Conservation (phyloP, 2,797 vertebrate species). For the Tenualosa thibaudeaui region DNA sequence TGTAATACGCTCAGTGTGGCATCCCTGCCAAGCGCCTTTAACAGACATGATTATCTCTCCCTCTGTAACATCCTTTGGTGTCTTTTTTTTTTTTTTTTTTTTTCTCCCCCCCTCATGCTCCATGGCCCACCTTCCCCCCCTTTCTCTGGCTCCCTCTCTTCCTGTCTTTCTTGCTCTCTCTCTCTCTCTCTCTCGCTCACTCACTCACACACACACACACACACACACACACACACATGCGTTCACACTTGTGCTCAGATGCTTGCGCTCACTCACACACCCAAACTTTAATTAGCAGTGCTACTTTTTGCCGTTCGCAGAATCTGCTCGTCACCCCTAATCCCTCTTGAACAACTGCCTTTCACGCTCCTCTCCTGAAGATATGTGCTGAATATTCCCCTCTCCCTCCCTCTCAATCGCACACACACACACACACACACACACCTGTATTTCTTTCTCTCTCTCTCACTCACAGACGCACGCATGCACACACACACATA, state of each 20-base stretch:
- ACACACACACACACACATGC: background rate
- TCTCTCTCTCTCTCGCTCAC: conserved; percentile 43
- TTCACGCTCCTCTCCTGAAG: background rate
- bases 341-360: conserved; percentile 23
- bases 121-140: background rate
- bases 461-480: background rate
- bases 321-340: conserved; percentile 25
- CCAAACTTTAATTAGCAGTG: conserved; percentile 16
- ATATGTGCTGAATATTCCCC: conserved; percentile 6
- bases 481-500: conserved; percentile 15
- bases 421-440: conserved; percentile 33
- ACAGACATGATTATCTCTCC: background rate
- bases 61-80: background rate
- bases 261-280: background rate
- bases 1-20: background rate
- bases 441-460: background rate
- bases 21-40: background rate
- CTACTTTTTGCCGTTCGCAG: conserved; percentile 3
- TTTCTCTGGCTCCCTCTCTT: conserved; percentile 37
- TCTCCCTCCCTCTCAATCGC: background rate
- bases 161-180: conserved; percentile 31
- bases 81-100: background rate
- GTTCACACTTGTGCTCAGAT: conserved; percentile 10
- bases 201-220: conserved; percentile 28
- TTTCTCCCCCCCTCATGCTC: background rate